These are phyloP conservation scores for Pegoplata infirma DNA, from an alignment of 2,888 invertebrate genomes.

Conservation along the genomic window DNA sequence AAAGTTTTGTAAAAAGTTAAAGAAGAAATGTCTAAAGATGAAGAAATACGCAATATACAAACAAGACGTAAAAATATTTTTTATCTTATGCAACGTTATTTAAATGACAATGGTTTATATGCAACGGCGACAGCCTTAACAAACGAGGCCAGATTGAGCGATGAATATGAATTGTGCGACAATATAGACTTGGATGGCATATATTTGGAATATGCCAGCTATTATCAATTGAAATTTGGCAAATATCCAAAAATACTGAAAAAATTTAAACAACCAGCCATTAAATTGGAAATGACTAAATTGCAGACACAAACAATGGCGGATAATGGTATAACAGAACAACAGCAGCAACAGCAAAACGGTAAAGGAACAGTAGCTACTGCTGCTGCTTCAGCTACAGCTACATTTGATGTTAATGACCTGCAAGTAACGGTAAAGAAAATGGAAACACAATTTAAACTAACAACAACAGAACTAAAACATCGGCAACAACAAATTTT, in stretches of 20 bases:
- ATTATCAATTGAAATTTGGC: slow-evolving; percentile 90
- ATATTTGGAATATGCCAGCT: slow-evolving; percentile 92
- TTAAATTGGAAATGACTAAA: slow-evolving; percentile 67
- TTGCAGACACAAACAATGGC: slow-evolving; percentile 39
- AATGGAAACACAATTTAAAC: slow-evolving; percentile 62
- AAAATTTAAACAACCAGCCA: slow-evolving; percentile 66
- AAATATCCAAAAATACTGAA: slow-evolving; percentile 90
- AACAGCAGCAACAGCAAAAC: slow-evolving; percentile 25
- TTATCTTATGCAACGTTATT: slow-evolving; percentile 84
- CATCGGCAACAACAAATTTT: background rate
- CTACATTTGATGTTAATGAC: slow-evolving; percentile 58
- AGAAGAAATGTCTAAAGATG: slow-evolving; percentile 66
- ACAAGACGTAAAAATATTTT: slow-evolving; percentile 79
- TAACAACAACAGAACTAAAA: background rate
- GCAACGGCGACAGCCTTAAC: slow-evolving; percentile 83
- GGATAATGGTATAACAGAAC: slow-evolving; percentile 14
- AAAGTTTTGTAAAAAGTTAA: background rate
- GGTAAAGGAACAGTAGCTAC: too few relatives aligned
- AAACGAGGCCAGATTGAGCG: slow-evolving; percentile 85
- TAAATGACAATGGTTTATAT: slow-evolving; percentile 83
- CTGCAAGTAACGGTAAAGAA: slow-evolving; percentile 69
- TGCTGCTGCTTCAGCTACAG: background rate
- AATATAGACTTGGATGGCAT: slow-evolving; percentile 94
- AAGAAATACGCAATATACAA: slow-evolving; percentile 73
- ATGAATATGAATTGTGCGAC: slow-evolving; percentile 88